A percentile compares a stretch with the other conserved stretches of the same genome.
These are phyloP conservation scores for Orchestia grillus DNA, from an alignment of 1,140 invertebrate species.

Conservation along the genomic window DNA sequence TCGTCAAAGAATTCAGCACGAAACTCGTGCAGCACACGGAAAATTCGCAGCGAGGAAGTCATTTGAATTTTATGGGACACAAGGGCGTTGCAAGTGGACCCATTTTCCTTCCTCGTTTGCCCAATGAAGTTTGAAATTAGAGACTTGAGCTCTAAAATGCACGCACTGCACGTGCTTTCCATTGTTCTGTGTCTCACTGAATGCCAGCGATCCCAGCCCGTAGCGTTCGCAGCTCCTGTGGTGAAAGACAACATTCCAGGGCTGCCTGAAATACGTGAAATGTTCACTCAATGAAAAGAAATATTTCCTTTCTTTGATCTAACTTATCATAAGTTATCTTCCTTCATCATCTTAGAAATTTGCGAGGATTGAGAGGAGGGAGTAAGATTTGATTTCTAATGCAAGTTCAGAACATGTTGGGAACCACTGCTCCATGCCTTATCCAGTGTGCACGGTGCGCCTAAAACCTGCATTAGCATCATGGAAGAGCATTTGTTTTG, in stretches of 20 bases:
- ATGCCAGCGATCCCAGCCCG: background rate
- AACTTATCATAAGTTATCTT: no score
- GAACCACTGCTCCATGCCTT: no score
- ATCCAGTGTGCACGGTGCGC: background rate
- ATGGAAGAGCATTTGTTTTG: background rate
- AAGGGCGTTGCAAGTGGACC: background rate
- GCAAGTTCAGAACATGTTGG: no score
- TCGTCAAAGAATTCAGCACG: background rate
- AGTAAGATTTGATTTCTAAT: no score
- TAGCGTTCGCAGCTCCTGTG: no score
- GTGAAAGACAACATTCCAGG: no score
- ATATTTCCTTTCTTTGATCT: no score
- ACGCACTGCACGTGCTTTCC: background rate
- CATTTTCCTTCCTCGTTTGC: background rate
- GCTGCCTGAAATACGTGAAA: no score
- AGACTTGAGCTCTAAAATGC: background rate
- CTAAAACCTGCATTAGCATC: background rate
- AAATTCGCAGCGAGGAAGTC: background rate
- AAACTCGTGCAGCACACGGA: background rate
- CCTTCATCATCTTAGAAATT: no score
- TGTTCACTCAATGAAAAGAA: no score
- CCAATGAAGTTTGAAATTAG: background rate
- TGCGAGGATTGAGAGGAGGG: no score
- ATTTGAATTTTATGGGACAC: background rate
- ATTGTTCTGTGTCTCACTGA: background rate